Base-by-base conservation (phyloP, 2,888 invertebrate genomes). In the Phortica okadai region DNA sequence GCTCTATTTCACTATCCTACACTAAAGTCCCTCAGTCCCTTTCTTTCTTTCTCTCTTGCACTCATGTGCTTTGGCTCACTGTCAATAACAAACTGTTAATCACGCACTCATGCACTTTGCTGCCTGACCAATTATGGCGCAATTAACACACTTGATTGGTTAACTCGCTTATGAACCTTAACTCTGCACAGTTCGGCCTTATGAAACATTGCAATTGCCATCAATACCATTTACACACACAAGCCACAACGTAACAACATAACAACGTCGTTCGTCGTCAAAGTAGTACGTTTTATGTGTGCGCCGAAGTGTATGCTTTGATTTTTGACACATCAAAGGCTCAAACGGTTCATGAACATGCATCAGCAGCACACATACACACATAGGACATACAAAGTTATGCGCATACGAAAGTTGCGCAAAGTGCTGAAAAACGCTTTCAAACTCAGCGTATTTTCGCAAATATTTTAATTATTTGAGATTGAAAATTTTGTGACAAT, bases 41-140 rank as follows among this genome's bases (percentile, higher is more conserved):
- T 21, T 21, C 44, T 44, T 44, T 4, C 42, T 33, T 42, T n/a
- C 44, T 67, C 42, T 6, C 44, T 67, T 21, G n/a, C 67, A 7
- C 67, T 44, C 41, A 41, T 25, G 3, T 44, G 16, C 21, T 67
- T 41, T 6, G 33, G 50, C n/a, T 16, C 16, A 16, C 80, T 80
- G 80, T 83, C 82, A 84, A 80, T 76, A 83, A 80, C 66, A 78
- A 79, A 77, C 66, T 78, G 86, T 88, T 88, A 88, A 81, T 86
- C 75, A 88, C 87, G 81, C 88, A 82, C 56, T 78, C 77, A 64
- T 87, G 85, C 79, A 81, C 78, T 78, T 73, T 42, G 74, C 80
- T 85, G 81, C 77, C 85, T 89, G 88, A 79, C 89, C 85, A 87
- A 88, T 86, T 88, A 84, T 81, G 88, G 87, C 79, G 84, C 85